phyloP scores from a whole-genome alignment of 2,888 invertebrate species.

The Allygus modestus region DNA sequence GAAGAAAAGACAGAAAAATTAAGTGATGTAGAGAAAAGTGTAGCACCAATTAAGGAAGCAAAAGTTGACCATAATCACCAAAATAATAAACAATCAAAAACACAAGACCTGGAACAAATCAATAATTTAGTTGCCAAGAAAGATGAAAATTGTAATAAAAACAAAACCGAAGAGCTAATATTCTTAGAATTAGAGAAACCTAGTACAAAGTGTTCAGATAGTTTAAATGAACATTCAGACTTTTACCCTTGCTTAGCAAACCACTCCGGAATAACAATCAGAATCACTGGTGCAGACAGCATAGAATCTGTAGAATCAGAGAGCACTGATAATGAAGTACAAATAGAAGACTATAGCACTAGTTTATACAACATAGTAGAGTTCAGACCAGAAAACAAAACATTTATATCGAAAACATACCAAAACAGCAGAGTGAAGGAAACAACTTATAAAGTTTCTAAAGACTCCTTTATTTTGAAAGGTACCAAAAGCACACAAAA shows the following conservation, averaged over 20 bases:
- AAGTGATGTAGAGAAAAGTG: conserved; percentile 1
- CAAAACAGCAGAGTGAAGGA: conserved; percentile 22
- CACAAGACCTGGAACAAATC: conserved; percentile 4
- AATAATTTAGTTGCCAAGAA: background rate
- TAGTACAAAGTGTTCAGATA: background rate
- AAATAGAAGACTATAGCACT: conserved; percentile 28
- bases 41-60: background rate
- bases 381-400: conserved; percentile 35
- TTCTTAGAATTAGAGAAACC: conserved; percentile 16
- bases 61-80: background rate
- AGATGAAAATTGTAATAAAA: background rate
- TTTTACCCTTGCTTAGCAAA: conserved; percentile 39
- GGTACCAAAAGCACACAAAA: conserved; percentile 53
- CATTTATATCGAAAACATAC: conserved; percentile 18
- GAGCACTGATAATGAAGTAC: conserved; percentile 45
- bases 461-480: conserved; percentile 32
- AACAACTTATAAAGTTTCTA: background rate
- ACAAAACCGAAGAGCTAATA: conserved; percentile 12
- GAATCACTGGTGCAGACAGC: conserved; percentile 62
- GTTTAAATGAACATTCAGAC: background rate
- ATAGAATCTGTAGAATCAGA: conserved; percentile 59
- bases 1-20: background rate
- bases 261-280: conserved; percentile 60
- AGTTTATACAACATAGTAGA: conserved; percentile 30
- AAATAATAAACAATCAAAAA: conserved; percentile 25